Evolutionary conservation across 2,113 vertebrate species (phyloP).

Genomic region (Perccottus glenii): DNA sequence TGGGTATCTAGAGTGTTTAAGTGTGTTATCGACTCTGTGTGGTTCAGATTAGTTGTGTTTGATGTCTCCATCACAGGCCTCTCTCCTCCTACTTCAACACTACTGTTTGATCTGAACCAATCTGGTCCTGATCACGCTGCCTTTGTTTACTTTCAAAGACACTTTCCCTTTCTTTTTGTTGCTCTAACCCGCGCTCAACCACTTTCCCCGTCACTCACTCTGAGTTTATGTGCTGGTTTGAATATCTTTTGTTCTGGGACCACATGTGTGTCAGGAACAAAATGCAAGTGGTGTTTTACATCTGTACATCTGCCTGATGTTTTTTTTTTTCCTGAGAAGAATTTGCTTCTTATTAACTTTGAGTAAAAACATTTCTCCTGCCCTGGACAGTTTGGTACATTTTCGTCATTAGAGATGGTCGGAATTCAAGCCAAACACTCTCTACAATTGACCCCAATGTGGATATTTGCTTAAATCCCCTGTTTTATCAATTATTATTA

Average conservation of each 20-base stretch:
- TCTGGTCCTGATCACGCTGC: conserved; percentile 74
- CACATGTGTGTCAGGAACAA: conserved; percentile 42
- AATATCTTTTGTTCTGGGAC: conserved; percentile 54
- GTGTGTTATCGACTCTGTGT: conserved; percentile 48
- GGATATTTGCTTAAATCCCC: conserved; percentile 16
- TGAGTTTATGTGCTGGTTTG: conserved; percentile 37
- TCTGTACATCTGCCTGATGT: conserved; percentile 9
- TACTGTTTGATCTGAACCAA: conserved; percentile 75
- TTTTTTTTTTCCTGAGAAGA: conserved; percentile 1
- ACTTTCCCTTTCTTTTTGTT: conserved; percentile 72
- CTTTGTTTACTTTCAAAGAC: conserved; percentile 76
- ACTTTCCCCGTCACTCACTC: conserved; percentile 51
- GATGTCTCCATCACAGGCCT: conserved; percentile 75
- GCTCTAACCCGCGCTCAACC: conserved; percentile 52
- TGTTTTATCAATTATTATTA: conserved; percentile 18
- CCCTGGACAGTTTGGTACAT: conserved; percentile 8
- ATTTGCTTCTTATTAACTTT: conserved; percentile 32
- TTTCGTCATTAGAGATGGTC: conserved; percentile 40
- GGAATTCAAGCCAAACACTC: conserved; percentile 46
- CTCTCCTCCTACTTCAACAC: conserved; percentile 67
- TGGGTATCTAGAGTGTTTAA: conserved; percentile 6
- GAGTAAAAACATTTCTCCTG: conserved; percentile 42
- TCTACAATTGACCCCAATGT: conserved; percentile 16
- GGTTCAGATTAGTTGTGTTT: conserved; percentile 75
- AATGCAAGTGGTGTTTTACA: conserved; percentile 37